Evolutionary conservation across 2,797 vertebrate species (phyloP), one percentile per base, ranked within the genome.

Genomic region (Nasua narica): DNA sequence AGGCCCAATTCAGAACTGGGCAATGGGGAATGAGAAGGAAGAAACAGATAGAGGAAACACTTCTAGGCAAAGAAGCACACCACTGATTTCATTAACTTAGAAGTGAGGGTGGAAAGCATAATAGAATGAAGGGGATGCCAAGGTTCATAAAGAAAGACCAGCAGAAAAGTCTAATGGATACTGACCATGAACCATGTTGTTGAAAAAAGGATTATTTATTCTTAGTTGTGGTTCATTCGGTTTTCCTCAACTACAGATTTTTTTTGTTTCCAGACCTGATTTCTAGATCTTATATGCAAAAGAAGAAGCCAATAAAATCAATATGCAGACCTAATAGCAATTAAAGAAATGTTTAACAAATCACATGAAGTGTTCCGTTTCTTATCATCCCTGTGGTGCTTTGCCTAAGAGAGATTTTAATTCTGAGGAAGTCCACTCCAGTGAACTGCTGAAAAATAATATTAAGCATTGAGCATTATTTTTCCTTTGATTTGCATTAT

Each of bases 371-470:
- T 32, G 6, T 77, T 89, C 62, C 13, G 43, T 62, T 92, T 91
- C 60, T 67, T 43, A 58, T 81, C 88, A 78, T 15, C 10, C 46
- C 37, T 92, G 58, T 13, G 52, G 40, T 56, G 21, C 15, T 48
- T 79, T 85, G 76, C 76, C 65, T 93, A 90, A n/a, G 23, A 56
- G 82, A 96, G 67, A 87, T n/a, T 82, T 56, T 87, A 29, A 56
- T 90, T 93, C 48, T 77, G 29, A 70, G 37, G 16, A 90, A 86
- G 37, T 52, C 4, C 52, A 81, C 21, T 23, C 2, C 32, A 40
- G 25, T 50, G 35, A 70, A 14, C 48, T 96, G 35, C 58, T 52
- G 29, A 69, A 87, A 90, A 92, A 62, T 56, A 91, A 15, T 82
- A 60, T 14, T 46, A 81, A 87, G 37, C n/a, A 37, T 9, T 60